Percentiles rank a stretch among this genome's conserved stretches.
phyloP scores from a whole-genome alignment of 2,797 vertebrate genomes.

The Poecilia picta region DNA sequence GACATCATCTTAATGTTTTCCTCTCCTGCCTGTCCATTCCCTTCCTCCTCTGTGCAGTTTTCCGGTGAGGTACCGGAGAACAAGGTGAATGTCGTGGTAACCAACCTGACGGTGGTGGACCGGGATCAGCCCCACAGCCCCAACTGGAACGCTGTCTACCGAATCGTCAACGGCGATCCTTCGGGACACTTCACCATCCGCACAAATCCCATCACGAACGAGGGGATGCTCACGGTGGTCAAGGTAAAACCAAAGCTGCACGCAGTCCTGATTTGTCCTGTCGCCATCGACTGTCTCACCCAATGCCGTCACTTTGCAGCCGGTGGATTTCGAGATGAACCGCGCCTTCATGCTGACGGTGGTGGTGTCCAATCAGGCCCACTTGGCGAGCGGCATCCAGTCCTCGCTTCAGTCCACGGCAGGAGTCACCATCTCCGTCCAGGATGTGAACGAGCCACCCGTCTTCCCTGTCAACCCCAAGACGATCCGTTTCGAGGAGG shows the following conservation, averaged over 20 bases:
- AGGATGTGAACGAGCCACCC: conserved; percentile 90
- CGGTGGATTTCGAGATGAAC: conserved; percentile 95
- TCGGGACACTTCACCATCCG: conserved; percentile 91
- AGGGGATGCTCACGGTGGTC: conserved; percentile 94
- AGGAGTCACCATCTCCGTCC: conserved; percentile 91
- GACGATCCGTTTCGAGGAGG: conserved; percentile 90
- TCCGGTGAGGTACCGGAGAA: conserved; percentile 95
- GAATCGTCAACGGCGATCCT: conserved; percentile 94
- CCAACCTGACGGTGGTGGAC: conserved; percentile 94
- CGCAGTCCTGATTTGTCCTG: background rate
- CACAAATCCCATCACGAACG: conserved; percentile 93
- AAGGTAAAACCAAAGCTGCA: conserved; percentile 82
- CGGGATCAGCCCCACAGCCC: conserved; percentile 94
- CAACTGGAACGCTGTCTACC: conserved; percentile 97
- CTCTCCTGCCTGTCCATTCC: background rate
- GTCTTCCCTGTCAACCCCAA: conserved; percentile 92
- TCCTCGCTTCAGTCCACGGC: conserved; percentile 94
- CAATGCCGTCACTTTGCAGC: conserved; percentile 67
- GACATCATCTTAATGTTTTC: conserved; percentile 30
- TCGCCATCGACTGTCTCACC: conserved; percentile 23
- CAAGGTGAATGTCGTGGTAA: conserved; percentile 90
- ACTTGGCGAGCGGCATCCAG: conserved; percentile 90
- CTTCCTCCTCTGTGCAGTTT: conserved; percentile 78
- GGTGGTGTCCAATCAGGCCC: conserved; percentile 94
- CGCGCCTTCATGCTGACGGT: conserved; percentile 94